Evolutionary conservation across 2,113 vertebrate species (phyloP).

Genomic region (Ranitomeya variabilis): DNA sequence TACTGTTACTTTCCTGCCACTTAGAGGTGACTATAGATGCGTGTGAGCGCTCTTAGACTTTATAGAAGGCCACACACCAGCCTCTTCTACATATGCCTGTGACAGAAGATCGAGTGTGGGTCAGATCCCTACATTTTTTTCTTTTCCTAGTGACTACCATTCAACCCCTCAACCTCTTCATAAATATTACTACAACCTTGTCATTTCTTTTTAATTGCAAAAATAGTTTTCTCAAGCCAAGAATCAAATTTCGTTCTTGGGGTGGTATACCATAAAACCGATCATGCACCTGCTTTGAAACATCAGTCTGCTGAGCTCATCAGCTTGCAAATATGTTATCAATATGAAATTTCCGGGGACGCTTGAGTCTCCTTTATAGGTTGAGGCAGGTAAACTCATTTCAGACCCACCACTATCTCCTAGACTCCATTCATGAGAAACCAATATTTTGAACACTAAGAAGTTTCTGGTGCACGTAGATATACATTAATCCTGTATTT

Average conservation of each 20-base stretch:
- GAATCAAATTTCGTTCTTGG: too few species aligned
- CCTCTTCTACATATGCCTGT: too few species aligned
- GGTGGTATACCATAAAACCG: too few species aligned
- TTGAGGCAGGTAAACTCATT: not conserved
- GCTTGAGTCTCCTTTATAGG: not conserved
- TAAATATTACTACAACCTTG: not conserved
- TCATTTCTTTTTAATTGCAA: not conserved
- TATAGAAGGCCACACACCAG: too few species aligned
- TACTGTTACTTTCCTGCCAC: too few species aligned
- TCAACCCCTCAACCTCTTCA: too few species aligned
- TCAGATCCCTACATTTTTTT: too few species aligned
- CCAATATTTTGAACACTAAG: slow-evolving; percentile 56
- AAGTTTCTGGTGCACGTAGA: slow-evolving; percentile 49
- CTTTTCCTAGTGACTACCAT: too few species aligned
- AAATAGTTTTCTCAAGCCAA: not conserved
- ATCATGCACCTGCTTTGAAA: not conserved
- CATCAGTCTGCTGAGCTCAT: not conserved
- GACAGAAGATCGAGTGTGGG: too few species aligned
- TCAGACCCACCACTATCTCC: not conserved
- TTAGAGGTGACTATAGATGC: too few species aligned
- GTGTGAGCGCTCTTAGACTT: too few species aligned
- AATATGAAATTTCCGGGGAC: not conserved
- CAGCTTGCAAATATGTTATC: slow-evolving; percentile 54
- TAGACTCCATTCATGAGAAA: not conserved
- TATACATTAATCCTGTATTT: slow-evolving; percentile 59